Evolutionary conservation across 2,888 invertebrate species (phyloP), one percentile per base, ranked within the genome.

Genomic region (Actias luna): DNA sequence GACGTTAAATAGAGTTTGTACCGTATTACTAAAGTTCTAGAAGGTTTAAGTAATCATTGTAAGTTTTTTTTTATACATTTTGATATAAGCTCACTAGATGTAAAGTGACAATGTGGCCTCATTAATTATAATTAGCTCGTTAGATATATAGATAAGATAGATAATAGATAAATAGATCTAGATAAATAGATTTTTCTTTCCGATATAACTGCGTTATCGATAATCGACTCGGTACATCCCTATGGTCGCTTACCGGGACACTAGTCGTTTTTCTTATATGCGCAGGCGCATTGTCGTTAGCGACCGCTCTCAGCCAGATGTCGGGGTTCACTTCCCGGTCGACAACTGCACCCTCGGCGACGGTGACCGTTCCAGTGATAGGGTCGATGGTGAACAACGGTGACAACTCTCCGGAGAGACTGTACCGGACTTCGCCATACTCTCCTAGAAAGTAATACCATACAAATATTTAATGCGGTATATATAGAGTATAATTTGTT

Each of bases 401-500:
- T 29, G 95, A 95, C 65, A 94, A 94, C 61, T 96, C 95, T 3
- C 97, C 97, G 1, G 95, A 94, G 5, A 98, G 85, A 35, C 94
- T 95, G 86, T 98, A 98, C 2, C 94, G 94, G 0, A 98, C 93
- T 76, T 95, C 93, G 0, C 98, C 98, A 80, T 94, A 97, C 63
- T 94, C 92, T 18, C 94, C 96, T 50, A 8, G 33, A 8, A 33
- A 7, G 5, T 8, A 33, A 33, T 33, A 33, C 33, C 33, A 33
- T 33, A 50, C 12, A 4, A 50, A 22, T 46, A 46, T 46, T 8
- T 8, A 46, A 8, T 18, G 12, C 22, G 46, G 1, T 18, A 22
- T 46, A 8, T 7, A 46, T 1, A 18, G 10, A 14, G 39, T 36
- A 2, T 36, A 36, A 36, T 14, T 36, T 36, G 16, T 16, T 16